Conservation (phyloP, 2,888 invertebrate genomes). For the Rhogogaster chlorosoma region DNA sequence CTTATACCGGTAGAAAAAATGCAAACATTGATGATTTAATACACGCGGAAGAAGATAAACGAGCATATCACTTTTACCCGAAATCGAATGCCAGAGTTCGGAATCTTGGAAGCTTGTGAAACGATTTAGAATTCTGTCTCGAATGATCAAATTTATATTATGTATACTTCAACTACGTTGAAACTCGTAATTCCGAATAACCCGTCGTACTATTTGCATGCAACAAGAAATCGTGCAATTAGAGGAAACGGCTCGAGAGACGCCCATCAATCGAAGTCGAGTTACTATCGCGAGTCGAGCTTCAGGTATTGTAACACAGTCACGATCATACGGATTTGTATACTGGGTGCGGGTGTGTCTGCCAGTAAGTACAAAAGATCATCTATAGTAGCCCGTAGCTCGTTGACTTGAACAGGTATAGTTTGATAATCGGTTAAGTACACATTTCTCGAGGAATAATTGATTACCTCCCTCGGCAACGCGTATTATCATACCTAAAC, state of each 20-base stretch:
- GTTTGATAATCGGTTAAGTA: slow-evolving; percentile 42
- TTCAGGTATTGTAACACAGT: background rate
- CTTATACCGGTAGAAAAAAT: background rate
- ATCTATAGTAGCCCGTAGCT: slow-evolving; percentile 34
- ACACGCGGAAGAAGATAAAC: background rate
- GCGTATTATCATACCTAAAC: slow-evolving; percentile 41
- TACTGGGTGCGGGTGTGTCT: background rate
- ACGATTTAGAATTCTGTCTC: too few species aligned
- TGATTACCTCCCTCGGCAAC: slow-evolving; percentile 43
- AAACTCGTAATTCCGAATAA: slow-evolving; percentile 2
- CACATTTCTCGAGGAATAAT: slow-evolving; percentile 34
- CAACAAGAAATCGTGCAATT: background rate
- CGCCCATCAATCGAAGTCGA: slow-evolving; percentile 36
- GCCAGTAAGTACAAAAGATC: slow-evolving; percentile 18
- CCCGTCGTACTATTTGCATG: background rate
- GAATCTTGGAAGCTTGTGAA: too few species aligned
- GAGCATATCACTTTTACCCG: background rate
- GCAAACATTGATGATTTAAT: background rate
- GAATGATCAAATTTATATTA: too few species aligned
- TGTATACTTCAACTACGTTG: background rate
- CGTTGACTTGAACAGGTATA: slow-evolving; percentile 12
- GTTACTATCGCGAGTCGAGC: slow-evolving; percentile 5
- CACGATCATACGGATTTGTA: background rate
- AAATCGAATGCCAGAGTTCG: background rate
- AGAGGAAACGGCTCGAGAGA: slow-evolving; percentile 7